Conservation (phyloP, 2,797 vertebrate species). For the Rhynchonycteris naso region DNA sequence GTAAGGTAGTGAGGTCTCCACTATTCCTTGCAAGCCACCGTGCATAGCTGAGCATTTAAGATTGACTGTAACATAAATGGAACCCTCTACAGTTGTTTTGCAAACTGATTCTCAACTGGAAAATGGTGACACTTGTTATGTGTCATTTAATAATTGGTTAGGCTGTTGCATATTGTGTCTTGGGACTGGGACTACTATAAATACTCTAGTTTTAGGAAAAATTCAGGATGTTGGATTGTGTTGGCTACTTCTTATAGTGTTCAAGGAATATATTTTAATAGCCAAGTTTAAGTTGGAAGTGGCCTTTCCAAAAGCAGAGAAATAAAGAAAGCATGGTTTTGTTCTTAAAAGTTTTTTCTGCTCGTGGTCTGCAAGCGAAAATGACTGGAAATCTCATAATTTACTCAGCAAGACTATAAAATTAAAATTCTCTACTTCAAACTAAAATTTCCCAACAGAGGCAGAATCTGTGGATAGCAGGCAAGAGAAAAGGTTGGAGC, state of each 20-base stretch:
- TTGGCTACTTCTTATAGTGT: neutral
- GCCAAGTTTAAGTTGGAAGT: neutral
- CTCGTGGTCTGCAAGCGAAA: neutral
- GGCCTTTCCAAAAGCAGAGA: neutral
- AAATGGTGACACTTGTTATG: neutral
- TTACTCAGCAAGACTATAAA: neutral
- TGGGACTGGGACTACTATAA: neutral
- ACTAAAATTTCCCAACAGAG: neutral
- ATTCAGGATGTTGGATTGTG: neutral
- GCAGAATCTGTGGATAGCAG: neutral
- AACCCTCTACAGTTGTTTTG: neutral
- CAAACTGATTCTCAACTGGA: neutral
- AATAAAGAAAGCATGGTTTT: neutral
- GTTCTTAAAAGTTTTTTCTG: neutral
- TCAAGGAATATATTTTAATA: neutral
- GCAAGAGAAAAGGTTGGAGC: neutral
- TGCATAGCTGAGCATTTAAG: neutral
- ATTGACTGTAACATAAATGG: neutral
- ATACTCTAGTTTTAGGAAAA: neutral
- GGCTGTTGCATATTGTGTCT: neutral
- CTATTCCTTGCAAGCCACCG: neutral
- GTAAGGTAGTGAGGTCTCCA: neutral
- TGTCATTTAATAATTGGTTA: neutral
- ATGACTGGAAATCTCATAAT: neutral
- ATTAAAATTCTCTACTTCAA: constrained; percentile 20